Evolutionary conservation across 2,797 vertebrate genomes (phyloP).

Genomic region (Cirrhinus molitorella): DNA sequence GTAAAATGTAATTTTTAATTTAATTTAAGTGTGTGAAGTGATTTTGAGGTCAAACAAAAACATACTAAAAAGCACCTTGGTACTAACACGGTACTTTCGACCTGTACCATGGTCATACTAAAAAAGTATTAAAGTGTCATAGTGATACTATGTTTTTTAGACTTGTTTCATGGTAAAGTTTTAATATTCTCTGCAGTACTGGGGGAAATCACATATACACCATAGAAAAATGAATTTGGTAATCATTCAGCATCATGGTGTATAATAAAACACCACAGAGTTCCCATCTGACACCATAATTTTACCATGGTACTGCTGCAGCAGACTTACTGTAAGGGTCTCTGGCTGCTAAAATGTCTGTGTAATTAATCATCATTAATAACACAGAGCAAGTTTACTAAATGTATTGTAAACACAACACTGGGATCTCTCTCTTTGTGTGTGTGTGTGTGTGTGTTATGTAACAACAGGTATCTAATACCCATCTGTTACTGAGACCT

Average conservation of each 20-base stretch:
- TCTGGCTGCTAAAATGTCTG: neutral
- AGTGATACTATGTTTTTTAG: neutral
- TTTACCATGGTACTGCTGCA: neutral
- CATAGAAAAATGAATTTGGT: neutral
- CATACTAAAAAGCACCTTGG: neutral
- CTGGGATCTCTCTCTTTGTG: neutral
- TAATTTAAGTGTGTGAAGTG: neutral
- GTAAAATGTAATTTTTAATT: neutral
- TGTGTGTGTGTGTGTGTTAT: conserved; percentile 14
- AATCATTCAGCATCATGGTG: neutral
- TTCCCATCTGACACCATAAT: neutral
- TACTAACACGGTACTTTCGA: neutral
- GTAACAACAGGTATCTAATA: conserved; percentile 35
- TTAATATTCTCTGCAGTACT: neutral
- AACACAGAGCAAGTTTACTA: neutral
- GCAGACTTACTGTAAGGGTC: neutral
- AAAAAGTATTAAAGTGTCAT: neutral
- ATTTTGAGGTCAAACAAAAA: neutral
- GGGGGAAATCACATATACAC: neutral
- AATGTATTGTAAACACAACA: neutral
- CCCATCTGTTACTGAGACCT: conserved; percentile 21
- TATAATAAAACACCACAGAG: neutral
- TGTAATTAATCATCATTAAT: conserved; percentile 13
- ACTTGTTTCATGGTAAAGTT: neutral
- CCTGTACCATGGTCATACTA: neutral